phyloP scores from a whole-genome alignment of 2,888 invertebrate species.

The Spicauda simplicius region DNA sequence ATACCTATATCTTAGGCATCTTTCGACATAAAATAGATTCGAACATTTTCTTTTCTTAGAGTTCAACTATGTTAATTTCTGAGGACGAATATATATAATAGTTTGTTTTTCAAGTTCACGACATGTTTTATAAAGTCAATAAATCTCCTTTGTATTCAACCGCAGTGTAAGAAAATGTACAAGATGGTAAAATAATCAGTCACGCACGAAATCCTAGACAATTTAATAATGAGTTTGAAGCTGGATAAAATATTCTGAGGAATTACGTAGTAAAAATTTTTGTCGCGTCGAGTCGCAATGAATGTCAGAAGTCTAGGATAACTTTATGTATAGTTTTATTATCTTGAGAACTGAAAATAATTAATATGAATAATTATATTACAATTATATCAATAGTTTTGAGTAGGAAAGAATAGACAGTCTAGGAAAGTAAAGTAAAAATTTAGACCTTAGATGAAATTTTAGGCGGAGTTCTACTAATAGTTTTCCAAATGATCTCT shows the following conservation, averaged over 20 bases:
- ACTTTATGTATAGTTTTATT: constrained; percentile 7
- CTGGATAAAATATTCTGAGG: constrained; percentile 28
- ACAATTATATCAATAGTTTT: too few relatives aligned
- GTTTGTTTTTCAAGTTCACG: not conserved
- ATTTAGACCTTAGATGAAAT: too few relatives aligned
- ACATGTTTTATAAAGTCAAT: constrained; percentile 8
- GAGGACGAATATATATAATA: too few relatives aligned
- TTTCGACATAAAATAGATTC: too few relatives aligned
- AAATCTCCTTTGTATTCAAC: constrained; percentile 32
- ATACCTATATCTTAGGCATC: too few relatives aligned
- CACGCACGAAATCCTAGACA: constrained; percentile 27
- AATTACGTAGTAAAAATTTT: constrained; percentile 28
- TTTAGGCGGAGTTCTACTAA: too few relatives aligned
- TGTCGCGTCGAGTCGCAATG: constrained; percentile 19
- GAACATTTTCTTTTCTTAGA: too few relatives aligned
- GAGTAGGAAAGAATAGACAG: too few relatives aligned
- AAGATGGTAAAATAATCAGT: constrained; percentile 27
- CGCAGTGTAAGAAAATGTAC: constrained; percentile 18
- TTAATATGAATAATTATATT: not conserved
- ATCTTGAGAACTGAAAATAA: not conserved
- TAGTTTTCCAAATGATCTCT: too few relatives aligned
- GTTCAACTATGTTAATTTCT: too few relatives aligned
- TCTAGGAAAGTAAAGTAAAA: too few relatives aligned
- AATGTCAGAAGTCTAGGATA: constrained; percentile 11
- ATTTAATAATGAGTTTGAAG: constrained; percentile 32